phyloP scores from a whole-genome alignment of 2,888 invertebrate genomes.

The Drosophila mimica region DNA sequence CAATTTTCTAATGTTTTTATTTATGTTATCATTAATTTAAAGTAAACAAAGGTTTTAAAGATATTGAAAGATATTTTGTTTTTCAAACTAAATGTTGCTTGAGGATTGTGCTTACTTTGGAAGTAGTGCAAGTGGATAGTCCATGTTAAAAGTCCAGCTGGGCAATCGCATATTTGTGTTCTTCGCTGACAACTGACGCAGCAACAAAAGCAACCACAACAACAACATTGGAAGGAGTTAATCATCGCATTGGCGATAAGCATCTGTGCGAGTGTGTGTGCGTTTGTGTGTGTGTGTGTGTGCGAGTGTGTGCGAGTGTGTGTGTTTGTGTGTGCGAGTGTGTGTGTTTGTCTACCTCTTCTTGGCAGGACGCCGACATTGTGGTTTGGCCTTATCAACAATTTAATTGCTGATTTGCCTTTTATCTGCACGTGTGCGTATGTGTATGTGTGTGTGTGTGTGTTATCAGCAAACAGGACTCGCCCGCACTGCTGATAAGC shows the following conservation, averaged over 20 bases:
- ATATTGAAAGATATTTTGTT: no score
- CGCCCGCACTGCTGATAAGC: slow-evolving; percentile 54
- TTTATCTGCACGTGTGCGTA: slow-evolving; percentile 41
- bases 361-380: slow-evolving; percentile 59
- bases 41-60: no score
- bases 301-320: background rate
- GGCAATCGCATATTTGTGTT: slow-evolving; percentile 16
- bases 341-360: slow-evolving; percentile 19
- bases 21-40: background rate
- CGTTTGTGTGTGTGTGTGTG: slow-evolving; percentile 10
- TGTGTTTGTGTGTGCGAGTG: background rate
- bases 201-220: slow-evolving; percentile 11
- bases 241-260: slow-evolving; percentile 42
- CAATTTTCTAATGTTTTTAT: background rate
- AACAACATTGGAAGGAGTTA: slow-evolving; percentile 45
- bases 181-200: slow-evolving; percentile 33
- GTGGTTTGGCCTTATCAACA: slow-evolving; percentile 38
- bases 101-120: background rate
- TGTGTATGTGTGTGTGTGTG: background rate
- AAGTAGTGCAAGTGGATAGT: background rate
- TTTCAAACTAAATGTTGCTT: no score
- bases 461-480: slow-evolving; percentile 67
- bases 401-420: slow-evolving; percentile 54
- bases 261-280: background rate
- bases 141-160: slow-evolving; percentile 23